Base-by-base conservation (phyloP, 2,888 invertebrate genomes). In the Hypomecis atomaria region DNA sequence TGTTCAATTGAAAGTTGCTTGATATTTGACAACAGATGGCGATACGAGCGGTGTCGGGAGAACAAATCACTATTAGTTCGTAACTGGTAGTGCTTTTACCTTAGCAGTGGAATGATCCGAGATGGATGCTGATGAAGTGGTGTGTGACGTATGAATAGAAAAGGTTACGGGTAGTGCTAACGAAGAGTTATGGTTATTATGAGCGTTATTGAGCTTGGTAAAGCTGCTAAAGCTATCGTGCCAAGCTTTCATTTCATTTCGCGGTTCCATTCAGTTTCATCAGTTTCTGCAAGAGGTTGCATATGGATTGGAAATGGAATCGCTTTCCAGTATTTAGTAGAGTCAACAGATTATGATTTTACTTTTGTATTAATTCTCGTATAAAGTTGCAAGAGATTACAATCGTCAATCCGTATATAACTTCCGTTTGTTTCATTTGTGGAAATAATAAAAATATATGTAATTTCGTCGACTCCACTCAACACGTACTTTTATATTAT, bases 1-100 rank as follows among this genome's bases (percentile, higher is more conserved):
- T 2, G 53, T 55, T 80, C 75, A 65, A 77, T 65, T 59, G 65
- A 59, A 73, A 63, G 79, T 75, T 67, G 44, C 59, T 58, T 44
- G 66, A 66, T 34, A 13, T 45, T 43, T 68, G 71, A 62, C 11
- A 74, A 78, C 77, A 79, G 77, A 78, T 81, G 81, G 78, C 77
- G 77, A 78, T 71, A 77, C 77, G 75, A 74, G 77, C 75, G 70
- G 75, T 74, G 75, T 66, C 78, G 77, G 78, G 73, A 74, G 78
- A 80, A 87, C 87, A 86, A 86, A 87, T 86, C 85, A 84, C 77
- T 83, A 81, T 81, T 80, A 83, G 79, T 81, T 82, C 78, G 79
- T 82, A 86, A 82, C 79, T 79, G 77, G 77, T 79, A 77, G 79
- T 73, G 75, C 73, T 79, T 70, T 81, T 83, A 70, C 87, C 82